These are phyloP conservation scores for Sclerodermus sp. DNA, from an alignment of 2,888 invertebrate species.

Conservation along the genomic window DNA sequence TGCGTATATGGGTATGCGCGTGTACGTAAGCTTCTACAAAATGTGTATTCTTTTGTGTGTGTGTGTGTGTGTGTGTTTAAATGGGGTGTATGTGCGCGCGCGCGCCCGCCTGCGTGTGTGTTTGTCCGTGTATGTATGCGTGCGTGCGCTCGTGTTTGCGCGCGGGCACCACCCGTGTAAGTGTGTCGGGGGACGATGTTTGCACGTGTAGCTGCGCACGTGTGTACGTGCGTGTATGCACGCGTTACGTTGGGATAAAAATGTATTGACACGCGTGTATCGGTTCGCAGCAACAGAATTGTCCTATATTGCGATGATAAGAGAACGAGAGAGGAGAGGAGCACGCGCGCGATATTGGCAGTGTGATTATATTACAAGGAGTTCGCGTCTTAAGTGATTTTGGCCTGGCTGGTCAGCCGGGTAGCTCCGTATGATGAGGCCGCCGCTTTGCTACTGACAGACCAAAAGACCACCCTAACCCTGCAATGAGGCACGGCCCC, in stretches of 20 bases:
- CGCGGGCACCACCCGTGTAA: conserved; percentile 9
- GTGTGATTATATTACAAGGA: conserved; percentile 51
- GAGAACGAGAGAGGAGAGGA: conserved; percentile 1
- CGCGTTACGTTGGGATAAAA: too few species aligned
- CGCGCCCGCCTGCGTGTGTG: conserved; percentile 15
- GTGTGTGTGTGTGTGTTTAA: too few species aligned
- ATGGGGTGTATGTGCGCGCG: conserved; percentile 15
- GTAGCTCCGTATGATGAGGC: conserved; percentile 58
- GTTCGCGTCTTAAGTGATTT: conserved; percentile 55
- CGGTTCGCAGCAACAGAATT: too few species aligned
- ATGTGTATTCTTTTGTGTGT: too few species aligned
- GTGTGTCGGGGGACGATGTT: conserved; percentile 21
- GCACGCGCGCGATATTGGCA: conserved; percentile 40
- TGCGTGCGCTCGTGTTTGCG: conserved; percentile 11
- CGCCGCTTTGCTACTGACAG: conserved; percentile 58
- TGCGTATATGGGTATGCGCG: too few species aligned
- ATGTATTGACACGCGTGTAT: too few species aligned
- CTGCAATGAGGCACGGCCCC: conserved; percentile 43
- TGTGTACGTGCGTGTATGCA: conserved; percentile 11
- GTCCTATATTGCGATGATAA: not conserved
- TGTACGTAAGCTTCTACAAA: too few species aligned
- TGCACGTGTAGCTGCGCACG: conserved; percentile 18
- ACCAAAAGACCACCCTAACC: conserved; percentile 56
- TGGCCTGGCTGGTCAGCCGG: conserved; percentile 53
- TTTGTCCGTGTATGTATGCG: conserved; percentile 13